Evolutionary conservation across 2,113 vertebrate genomes (phyloP).

Genomic region (Pseudolaguvia tuberculata): DNA sequence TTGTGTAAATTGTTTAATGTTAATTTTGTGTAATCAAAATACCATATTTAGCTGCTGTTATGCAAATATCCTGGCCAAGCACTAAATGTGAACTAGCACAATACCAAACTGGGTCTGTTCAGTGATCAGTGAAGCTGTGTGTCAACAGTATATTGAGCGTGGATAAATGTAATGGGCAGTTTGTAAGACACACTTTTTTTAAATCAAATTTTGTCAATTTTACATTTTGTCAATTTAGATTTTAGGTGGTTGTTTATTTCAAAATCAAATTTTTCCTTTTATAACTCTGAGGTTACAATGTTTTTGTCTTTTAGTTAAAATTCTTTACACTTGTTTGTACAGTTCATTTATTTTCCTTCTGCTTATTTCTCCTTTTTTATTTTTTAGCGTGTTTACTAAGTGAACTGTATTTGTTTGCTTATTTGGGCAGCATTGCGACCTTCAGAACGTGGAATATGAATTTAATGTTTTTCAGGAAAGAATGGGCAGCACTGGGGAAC

Average conservation of each 20-base stretch:
- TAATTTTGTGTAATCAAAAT: too few relatives aligned
- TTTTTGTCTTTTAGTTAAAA: neutral
- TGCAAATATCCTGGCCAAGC: neutral
- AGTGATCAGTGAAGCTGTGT: neutral
- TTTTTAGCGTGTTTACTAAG: neutral
- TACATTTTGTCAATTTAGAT: too few relatives aligned
- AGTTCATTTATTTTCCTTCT: neutral
- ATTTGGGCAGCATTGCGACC: neutral
- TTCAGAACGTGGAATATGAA: too few relatives aligned
- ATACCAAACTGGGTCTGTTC: neutral
- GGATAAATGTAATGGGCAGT: neutral
- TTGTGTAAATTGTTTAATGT: too few relatives aligned
- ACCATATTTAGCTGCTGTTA: too few relatives aligned
- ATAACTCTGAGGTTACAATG: too few relatives aligned
- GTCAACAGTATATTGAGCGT: neutral
- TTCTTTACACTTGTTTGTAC: neutral
- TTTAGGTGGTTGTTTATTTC: too few relatives aligned
- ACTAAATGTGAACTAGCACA: neutral
- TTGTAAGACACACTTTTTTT: neutral
- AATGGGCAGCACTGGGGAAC: conserved; percentile 90
- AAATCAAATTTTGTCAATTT: too few relatives aligned
- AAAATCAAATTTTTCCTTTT: too few relatives aligned
- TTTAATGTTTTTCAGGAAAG: conserved; percentile 79
- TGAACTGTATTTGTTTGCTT: neutral
- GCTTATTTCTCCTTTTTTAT: neutral